A percentile compares a stretch with the other conserved stretches of the same genome.
phyloP scores from a whole-genome alignment of 2,797 vertebrate genomes.

The Merluccius polli region DNA sequence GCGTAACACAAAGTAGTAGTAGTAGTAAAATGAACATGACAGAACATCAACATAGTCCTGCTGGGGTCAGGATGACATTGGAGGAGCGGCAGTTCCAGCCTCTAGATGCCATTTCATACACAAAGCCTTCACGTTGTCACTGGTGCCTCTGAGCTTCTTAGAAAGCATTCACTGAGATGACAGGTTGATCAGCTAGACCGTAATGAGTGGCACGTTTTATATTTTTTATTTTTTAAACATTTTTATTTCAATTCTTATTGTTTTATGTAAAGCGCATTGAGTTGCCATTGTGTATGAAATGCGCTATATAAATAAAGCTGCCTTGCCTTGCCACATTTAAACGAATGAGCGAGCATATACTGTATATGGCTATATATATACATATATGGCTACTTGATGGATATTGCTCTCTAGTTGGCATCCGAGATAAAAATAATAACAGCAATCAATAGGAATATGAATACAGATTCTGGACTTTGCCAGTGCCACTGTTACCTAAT shows the following conservation, averaged over 20 bases:
- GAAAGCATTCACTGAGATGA: constrained; percentile 65
- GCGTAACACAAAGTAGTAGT: constrained; percentile 23
- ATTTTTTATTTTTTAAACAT: too few species aligned
- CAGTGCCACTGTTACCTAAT: not conserved
- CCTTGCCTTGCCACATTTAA: too few species aligned
- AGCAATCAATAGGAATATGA: not conserved
- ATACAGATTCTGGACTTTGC: not conserved
- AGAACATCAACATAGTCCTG: constrained; percentile 15
- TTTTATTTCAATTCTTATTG: too few species aligned
- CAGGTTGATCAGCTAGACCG: constrained; percentile 36
- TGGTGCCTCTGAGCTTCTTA: constrained; percentile 51
- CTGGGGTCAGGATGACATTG: constrained; percentile 20
- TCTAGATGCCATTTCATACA: not conserved
- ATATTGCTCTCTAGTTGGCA: constrained; percentile 12
- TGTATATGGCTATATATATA: too few species aligned
- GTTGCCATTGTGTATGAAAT: too few species aligned
- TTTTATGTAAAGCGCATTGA: too few species aligned
- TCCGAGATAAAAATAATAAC: constrained; percentile 18
- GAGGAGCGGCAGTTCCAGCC: constrained; percentile 19
- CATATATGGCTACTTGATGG: not conserved
- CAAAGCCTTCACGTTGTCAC: not conserved
- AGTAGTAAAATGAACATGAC: constrained; percentile 3
- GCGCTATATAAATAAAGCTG: too few species aligned
- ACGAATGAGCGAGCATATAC: constrained; percentile 53
- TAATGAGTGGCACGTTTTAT: constrained; percentile 37